Base-by-base conservation (phyloP, 92 coral and sea anemone genomes). In the Umimayanthus kanabou region DNA sequence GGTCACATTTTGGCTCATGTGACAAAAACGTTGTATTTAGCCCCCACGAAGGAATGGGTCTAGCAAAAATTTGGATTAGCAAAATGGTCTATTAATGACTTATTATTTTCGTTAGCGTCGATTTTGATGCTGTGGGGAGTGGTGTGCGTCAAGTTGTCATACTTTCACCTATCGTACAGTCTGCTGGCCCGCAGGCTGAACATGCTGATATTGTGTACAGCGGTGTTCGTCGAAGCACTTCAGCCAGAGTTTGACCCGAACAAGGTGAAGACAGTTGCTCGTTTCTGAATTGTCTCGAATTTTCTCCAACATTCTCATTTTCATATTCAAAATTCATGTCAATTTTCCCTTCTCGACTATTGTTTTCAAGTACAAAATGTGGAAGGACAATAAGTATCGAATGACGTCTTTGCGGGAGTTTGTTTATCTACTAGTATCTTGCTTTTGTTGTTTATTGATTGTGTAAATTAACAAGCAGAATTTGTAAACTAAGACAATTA, bases 111-210 rank as follows among this genome's bases (percentile, higher is more conserved):
- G 87, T 25, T 88, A 95, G 98, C 96, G 39, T 80, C 93, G 14
- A 77, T 95, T 6, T 8, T 95, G 73, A 89, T 95, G 26, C 40
- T 92, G 65, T 93, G 95, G 98, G 98, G 96, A 79, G 83, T 88
- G 4, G 88, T 93, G 14, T 93, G 94, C 53, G 87, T 92, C 49
- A 91, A 91, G 73, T 76, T 95, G n/a, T 88, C 94, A 22, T 76
- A 91, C 79, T 43, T 83, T 29, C 98, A 95, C 73, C 80, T 93
- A 20, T 87, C 92, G 15, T 89, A 93, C 88, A 93, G 82, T 79
- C 90, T 91, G 15, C 81, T 77, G 40, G 92, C 92, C 49, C 91
- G 90, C 57, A 88, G 94, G 86, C 71, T 93, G 50, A 93, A 90
- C 82, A 85, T 95, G 10, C 90, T 95, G 67, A 49, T 92, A 18